phyloP scores from a whole-genome alignment of 1,140 invertebrate genomes.

The Melanaphis sacchari region DNA sequence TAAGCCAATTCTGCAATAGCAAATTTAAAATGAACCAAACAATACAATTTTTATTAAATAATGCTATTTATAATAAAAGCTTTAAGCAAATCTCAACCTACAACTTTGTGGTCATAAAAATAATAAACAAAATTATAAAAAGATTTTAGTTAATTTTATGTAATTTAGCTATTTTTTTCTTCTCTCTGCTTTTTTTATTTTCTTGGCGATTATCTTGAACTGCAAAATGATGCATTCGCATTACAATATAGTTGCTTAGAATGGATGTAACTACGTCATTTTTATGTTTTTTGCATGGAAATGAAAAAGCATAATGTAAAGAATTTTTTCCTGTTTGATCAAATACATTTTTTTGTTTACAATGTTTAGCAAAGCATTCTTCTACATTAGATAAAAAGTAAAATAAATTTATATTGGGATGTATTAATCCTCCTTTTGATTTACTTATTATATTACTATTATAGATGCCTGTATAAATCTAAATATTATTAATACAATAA shows the following conservation, averaged over 20 bases:
- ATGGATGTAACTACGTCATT: not conserved
- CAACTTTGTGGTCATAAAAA: too few relatives aligned
- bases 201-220: not conserved
- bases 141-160: not conserved
- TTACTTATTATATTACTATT: too few relatives aligned
- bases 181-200: not conserved
- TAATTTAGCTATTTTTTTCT: not conserved
- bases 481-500: too few relatives aligned
- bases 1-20: not conserved
- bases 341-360: too few relatives aligned
- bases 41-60: too few relatives aligned
- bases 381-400: not conserved
- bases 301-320: too few relatives aligned
- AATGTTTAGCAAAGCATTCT: not conserved
- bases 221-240: not conserved
- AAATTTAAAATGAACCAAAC: too few relatives aligned
- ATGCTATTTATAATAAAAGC: too few relatives aligned
- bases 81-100: too few relatives aligned
- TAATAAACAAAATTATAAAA: too few relatives aligned
- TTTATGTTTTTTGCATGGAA: not conserved
- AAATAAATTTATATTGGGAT: not conserved
- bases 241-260: not conserved
- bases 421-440: not conserved
- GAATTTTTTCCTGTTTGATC: too few relatives aligned
- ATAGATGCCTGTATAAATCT: too few relatives aligned